Base-by-base conservation (phyloP, 2,797 vertebrate species). In the Poecilia picta region DNA sequence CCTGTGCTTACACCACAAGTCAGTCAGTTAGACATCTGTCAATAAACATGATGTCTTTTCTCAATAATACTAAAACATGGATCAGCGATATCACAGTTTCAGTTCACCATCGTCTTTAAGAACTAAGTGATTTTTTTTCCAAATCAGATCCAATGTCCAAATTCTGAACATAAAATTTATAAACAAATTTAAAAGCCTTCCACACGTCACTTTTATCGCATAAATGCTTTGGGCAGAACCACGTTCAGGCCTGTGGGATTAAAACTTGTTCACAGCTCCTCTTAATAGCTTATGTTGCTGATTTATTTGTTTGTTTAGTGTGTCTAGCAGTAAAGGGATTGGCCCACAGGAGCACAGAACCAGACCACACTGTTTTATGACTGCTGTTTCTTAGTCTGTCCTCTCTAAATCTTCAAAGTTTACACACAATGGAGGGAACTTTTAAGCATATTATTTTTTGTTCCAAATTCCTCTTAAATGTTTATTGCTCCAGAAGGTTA, bases 371-470 rank as follows among this genome's bases (percentile, higher is more conserved):
- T 41, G 64, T 41, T 90, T 87, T 86, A 90, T 82, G 80, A 81
- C 77, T 68, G 15, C 73, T 83, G 73, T 74, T 70, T 88, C 74
- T 81, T 79, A 78, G 81, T 82, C 74, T 76, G 49, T 80, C 79
- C 64, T 79, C 23, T 82, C 68, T 81, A 82, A 87, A 87, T 87
- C 78, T 79, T 85, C 75, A 70, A 43, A 79, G 78, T 89, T 88
- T 90, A 76, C 80, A 80, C 73, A 86, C 80, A 75, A 86, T 79
- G 68, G 51, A 51, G 43, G 73, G 62, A 8, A 46, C 84, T 80
- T 83, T 72, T 20, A 75, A 81, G 85, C 39, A 68, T 75, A 76
- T 86, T 87, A 15, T 68, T 87, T 53, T 81, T 64, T 79, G 55
- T 73, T 81, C 53, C 46, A 80, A 75, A 55, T 43, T 76, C 28